phyloP scores from a whole-genome alignment of 37 sponge, comb jelly and placozoan genomes.

The Tethya wilhelma region DNA sequence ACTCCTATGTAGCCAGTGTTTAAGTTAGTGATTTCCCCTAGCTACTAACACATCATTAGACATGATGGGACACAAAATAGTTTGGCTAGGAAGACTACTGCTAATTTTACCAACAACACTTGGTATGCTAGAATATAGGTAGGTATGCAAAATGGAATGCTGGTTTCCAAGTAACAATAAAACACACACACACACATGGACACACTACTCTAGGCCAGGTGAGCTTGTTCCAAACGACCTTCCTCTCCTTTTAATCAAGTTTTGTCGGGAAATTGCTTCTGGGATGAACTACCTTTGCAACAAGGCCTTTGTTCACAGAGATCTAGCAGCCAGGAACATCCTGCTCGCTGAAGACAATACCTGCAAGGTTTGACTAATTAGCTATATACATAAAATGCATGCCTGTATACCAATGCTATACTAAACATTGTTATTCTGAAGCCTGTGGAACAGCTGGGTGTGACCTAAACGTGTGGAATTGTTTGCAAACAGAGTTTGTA shows the following conservation, averaged over 20 bases:
- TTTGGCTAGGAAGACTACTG: too few species aligned
- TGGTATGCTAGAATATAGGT: too few species aligned
- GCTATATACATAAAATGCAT: background rate
- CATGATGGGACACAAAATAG: too few species aligned
- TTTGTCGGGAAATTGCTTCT: slow-evolving; percentile 49
- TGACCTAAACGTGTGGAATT: too few species aligned
- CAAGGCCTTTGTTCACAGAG: slow-evolving; percentile 63
- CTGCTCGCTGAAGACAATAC: slow-evolving; percentile 2
- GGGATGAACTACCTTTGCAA: slow-evolving; percentile 65
- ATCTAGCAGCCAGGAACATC: slow-evolving; percentile 63
- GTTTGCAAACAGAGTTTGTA: too few species aligned
- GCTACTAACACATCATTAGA: too few species aligned
- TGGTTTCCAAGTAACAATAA: background rate
- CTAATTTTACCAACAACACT: too few species aligned
- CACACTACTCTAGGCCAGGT: slow-evolving; percentile 14
- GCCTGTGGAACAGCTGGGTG: too few species aligned
- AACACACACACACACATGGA: background rate
- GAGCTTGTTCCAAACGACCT: slow-evolving; percentile 4
- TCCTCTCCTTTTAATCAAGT: slow-evolving; percentile 35
- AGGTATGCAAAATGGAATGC: background rate
- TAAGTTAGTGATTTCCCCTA: too few species aligned
- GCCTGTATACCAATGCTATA: background rate
- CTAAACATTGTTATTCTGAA: background rate
- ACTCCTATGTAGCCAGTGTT: too few species aligned
- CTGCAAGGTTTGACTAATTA: slow-evolving; percentile 44